Percentiles rank a stretch among this genome's conserved stretches.
These are phyloP conservation scores for Noctilio leporinus DNA, from an alignment of 2,113 vertebrate species.

Conservation along the genomic window DNA sequence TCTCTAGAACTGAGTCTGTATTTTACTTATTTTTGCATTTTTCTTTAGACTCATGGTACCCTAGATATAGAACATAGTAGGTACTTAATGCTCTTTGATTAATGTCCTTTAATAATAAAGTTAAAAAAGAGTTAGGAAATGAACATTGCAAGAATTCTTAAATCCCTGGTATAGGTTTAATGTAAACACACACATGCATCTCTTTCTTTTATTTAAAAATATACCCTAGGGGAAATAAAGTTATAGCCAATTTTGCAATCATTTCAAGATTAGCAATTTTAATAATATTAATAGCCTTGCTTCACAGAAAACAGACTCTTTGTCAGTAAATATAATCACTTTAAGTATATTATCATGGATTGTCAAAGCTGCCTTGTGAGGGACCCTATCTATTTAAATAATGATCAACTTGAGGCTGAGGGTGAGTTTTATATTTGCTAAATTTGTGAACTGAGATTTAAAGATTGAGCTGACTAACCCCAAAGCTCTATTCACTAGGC, in stretches of 20 bases:
- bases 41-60: not conserved
- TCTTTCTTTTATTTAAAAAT: not conserved
- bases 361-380: not conserved
- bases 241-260: not conserved
- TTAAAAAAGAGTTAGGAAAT: not conserved
- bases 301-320: not conserved
- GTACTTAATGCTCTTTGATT: not conserved
- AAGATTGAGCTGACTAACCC: not conserved
- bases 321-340: not conserved
- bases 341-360: not conserved
- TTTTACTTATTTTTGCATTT: slow-evolving; percentile 12
- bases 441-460: not conserved
- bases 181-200: not conserved
- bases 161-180: not conserved
- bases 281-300: not conserved
- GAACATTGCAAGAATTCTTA: not conserved
- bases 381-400: not conserved
- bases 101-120: not conserved
- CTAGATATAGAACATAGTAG: not conserved
- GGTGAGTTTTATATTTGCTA: not conserved
- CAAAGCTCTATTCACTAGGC: not conserved
- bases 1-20: not conserved
- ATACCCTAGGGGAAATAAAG: not conserved
- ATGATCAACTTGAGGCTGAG: not conserved
- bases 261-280: not conserved